Evolutionary conservation across 2,797 vertebrate genomes (phyloP).

Genomic region (Triplophysa bombifrons): DNA sequence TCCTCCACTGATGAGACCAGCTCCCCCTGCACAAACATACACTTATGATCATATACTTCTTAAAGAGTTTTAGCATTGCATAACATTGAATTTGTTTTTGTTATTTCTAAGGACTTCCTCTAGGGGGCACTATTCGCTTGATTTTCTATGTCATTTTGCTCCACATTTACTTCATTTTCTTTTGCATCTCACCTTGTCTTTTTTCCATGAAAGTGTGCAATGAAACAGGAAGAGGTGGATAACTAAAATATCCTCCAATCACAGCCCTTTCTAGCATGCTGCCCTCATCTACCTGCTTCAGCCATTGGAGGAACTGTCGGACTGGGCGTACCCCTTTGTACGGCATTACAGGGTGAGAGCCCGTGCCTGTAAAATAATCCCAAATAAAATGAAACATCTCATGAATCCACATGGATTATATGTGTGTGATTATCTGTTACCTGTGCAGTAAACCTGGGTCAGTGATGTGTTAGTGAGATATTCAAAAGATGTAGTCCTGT

Average conservation of each 20-base stretch:
- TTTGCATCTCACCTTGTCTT: conserved; percentile 56
- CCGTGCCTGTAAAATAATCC: conserved; percentile 55
- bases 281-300: conserved; percentile 66
- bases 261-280: conserved; percentile 67
- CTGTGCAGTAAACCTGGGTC: conserved; percentile 70
- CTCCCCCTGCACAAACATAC: conserved; percentile 62
- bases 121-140: neutral
- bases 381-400: neutral
- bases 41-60: conserved; percentile 2
- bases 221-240: conserved; percentile 71
- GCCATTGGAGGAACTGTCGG: conserved; percentile 69
- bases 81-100: neutral
- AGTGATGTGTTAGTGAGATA: conserved; percentile 70
- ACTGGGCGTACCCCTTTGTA: conserved; percentile 71
- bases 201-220: conserved; percentile 71
- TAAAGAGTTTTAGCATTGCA: neutral
- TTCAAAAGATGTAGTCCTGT: conserved; percentile 37
- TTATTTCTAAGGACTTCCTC: neutral
- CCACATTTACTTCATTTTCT: neutral
- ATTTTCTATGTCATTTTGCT: neutral
- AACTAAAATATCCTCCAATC: conserved; percentile 75
- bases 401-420: too few species aligned
- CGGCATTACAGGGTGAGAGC: conserved; percentile 71
- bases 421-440: conserved; percentile 21
- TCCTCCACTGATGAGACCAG: conserved; percentile 68